Base-by-base conservation (phyloP, 2,113 vertebrate genomes). In the Eurypyga helias region DNA sequence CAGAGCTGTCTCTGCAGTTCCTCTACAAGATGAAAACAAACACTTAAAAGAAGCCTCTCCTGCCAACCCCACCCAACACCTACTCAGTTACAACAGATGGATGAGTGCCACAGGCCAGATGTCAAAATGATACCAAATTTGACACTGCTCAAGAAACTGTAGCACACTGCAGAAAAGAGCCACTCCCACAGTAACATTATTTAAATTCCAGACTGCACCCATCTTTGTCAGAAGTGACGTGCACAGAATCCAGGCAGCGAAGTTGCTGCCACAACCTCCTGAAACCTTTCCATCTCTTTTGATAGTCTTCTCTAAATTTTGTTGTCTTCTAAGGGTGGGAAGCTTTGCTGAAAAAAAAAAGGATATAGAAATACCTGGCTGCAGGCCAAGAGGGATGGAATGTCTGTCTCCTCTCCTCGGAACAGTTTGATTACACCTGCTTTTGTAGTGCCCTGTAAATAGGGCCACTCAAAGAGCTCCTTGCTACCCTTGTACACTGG, bases 41-140 rank as follows among this genome's bases (percentile, higher is more conserved):
- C 89, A 79, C 82, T 94, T 90, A 73, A 93, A 93, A 90, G 75
- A 70, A 91, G 65, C 71, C 65, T 89, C 69, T 93, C 45, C 61
- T 94, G 86, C 80, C 94, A 93, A 43, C 96, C 72, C 61, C 90
- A 90, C 95, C 94, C 94, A 91, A 89, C 94, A 90, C 88, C 92
- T 90, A 94, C 94, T 95, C 88, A 52, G 55, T 93, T 93, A 89
- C 60, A 93, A n/a, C 90, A 94, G 86, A 84, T 92, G 89, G 94
- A 96, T 72, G 90, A 73, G n/a, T 77, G 95, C 96, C 91, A 77
- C 54, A 87, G 91, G 93, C 61, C 90, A 96, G 84, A 90, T 84
- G 89, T 93, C 87, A 90, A 91, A 93, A 90, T 58, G 8, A 90
- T 95, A 90, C 65, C 69, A 78, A 84, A 90, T 89, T 78, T 94